These are phyloP conservation scores for Anguilla marmorata DNA, from an alignment of 2,797 vertebrate genomes.

Conservation along the genomic window DNA sequence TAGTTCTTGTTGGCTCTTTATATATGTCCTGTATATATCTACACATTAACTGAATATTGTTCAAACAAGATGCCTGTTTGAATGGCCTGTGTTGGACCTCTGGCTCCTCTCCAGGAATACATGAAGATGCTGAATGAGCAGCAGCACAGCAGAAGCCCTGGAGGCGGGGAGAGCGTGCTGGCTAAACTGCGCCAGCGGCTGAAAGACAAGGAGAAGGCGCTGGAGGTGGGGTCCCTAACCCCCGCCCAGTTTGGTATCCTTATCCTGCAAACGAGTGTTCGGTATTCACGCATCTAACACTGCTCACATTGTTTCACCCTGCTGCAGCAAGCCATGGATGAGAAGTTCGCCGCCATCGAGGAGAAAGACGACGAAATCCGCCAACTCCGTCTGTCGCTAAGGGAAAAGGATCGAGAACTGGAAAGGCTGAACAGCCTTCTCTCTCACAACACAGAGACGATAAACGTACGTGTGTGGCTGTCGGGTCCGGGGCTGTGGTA, in stretches of 20 bases:
- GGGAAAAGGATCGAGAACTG: slow-evolving; percentile 76
- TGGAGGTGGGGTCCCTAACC: slow-evolving; percentile 64
- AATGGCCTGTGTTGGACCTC: not conserved
- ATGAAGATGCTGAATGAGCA: slow-evolving; percentile 71
- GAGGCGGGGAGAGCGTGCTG: slow-evolving; percentile 66
- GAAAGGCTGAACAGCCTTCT: slow-evolving; percentile 75
- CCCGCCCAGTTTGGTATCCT: not conserved
- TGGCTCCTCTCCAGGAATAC: slow-evolving; percentile 67
- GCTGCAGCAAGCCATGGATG: slow-evolving; percentile 70
- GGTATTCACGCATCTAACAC: slow-evolving; percentile 1
- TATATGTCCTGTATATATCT: not conserved
- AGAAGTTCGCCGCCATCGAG: slow-evolving; percentile 75
- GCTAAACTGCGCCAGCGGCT: slow-evolving; percentile 73
- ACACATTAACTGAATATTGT: not conserved
- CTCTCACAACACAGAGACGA: slow-evolving; percentile 68
- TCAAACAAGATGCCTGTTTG: not conserved
- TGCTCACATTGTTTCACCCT: slow-evolving; percentile 22
- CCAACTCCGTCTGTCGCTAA: slow-evolving; percentile 71
- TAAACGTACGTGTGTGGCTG: slow-evolving; percentile 63
- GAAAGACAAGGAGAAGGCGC: slow-evolving; percentile 75
- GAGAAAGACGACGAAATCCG: slow-evolving; percentile 81
- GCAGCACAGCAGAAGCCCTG: slow-evolving; percentile 68
- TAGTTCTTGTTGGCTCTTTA: not conserved
- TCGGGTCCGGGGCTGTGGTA: not conserved
- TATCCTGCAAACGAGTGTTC: not conserved